Base-by-base conservation (phyloP, 2,113 vertebrate species). In the Oryzias javanicus region DNA sequence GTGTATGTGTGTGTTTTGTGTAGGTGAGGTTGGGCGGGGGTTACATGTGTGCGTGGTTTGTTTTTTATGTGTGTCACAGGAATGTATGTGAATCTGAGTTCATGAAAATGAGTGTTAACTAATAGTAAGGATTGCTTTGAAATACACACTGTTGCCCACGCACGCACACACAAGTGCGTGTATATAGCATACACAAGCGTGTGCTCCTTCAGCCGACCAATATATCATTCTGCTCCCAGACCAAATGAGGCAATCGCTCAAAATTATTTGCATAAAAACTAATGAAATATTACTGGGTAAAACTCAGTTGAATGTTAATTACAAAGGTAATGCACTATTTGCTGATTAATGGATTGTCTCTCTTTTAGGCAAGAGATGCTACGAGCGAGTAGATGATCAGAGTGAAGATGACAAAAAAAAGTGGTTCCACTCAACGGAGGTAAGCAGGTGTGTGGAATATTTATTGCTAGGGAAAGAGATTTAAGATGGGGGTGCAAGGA, bases 221-320 rank as follows among this genome's bases (percentile, higher is more conserved):
- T 95, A 91, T 86, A 95, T 96, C 95, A 96, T 86, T 81, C 81
- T 80, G 83, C 91, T 92, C 87, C 85, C 69, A 79, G 92, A 91
- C 93, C 94, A 97, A 98, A 97, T 95, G 94, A 95, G 94, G 93
- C 93, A 95, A 96, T 97, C 95, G 90, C 90, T 93, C 93, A 93
- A 91, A 95, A 94, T 95, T 94, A 96, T 98, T 96, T 96, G 94
- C 93, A 96, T 95, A 94, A 94, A 95, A 95, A 93, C 93, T 94
- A 95, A 95, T 94, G 91, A 92, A 94, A 89, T 94, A 95, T 94
- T 94, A 93, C 92, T 93, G 93, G 92, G 91, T 93, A 89, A 95
- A 94, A 95, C 95, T 94, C 94, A 92, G 92, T 95, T 92, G 90
- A 94, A 94, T 93, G 92, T 94, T 94, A 94, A 94, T 95, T 96